phyloP scores from a whole-genome alignment of 2,888 invertebrate species.

The Drosophila parthenogenetica region DNA sequence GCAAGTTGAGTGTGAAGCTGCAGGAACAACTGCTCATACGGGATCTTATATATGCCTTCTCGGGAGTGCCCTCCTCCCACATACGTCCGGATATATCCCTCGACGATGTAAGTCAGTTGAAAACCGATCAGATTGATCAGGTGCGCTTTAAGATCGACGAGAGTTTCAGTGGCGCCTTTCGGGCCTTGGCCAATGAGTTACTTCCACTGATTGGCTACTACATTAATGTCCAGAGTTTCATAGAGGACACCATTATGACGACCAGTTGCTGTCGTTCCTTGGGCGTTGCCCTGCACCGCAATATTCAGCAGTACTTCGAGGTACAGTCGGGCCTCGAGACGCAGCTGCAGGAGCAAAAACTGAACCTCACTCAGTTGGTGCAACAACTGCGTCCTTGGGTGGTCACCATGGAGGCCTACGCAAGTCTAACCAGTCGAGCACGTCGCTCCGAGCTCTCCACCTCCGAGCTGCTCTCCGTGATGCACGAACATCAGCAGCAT shows the following conservation, averaged over 20 bases:
- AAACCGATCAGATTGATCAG: slow-evolving; percentile 38
- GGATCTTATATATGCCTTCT: slow-evolving; percentile 66
- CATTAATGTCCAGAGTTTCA: slow-evolving; percentile 62
- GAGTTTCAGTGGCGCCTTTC: slow-evolving; percentile 46
- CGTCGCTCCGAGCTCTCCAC: slow-evolving; percentile 37
- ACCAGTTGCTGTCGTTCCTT: slow-evolving; percentile 30
- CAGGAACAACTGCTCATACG: slow-evolving; percentile 62
- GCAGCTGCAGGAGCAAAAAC: slow-evolving; percentile 39
- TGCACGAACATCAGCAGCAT: slow-evolving; percentile 39
- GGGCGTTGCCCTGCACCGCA: slow-evolving; percentile 38
- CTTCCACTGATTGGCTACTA: slow-evolving; percentile 59
- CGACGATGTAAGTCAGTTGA: slow-evolving; percentile 37
- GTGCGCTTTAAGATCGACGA: slow-evolving; percentile 64
- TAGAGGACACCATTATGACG: slow-evolving; percentile 56
- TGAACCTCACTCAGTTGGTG: slow-evolving; percentile 54
- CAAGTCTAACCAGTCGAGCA: slow-evolving; percentile 33
- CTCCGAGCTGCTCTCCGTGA: slow-evolving; percentile 49
- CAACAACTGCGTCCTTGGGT: slow-evolving; percentile 60
- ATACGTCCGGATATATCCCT: slow-evolving; percentile 48
- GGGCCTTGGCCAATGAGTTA: slow-evolving; percentile 52
- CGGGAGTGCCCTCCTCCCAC: slow-evolving; percentile 64
- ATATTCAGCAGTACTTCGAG: slow-evolving; percentile 53
- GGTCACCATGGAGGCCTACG: slow-evolving; percentile 39
- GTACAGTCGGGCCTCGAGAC: slow-evolving; percentile 52
- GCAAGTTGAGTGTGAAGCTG: slow-evolving; percentile 32